Evolutionary conservation across 2,888 invertebrate species (phyloP).

Genomic region (Deilephila elpenor): DNA sequence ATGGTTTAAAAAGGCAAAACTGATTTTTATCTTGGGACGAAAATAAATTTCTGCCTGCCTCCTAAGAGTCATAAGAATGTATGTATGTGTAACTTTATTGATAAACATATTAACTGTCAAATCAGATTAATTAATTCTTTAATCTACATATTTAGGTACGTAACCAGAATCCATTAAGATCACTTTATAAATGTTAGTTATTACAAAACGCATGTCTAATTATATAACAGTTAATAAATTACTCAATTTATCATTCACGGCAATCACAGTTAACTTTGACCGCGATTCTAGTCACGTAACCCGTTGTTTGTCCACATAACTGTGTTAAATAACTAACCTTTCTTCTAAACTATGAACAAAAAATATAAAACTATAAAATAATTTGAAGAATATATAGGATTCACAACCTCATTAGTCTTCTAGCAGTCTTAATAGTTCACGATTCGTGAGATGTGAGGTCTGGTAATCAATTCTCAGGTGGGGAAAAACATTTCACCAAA

Average conservation of each 20-base stretch:
- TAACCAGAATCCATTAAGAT: not conserved
- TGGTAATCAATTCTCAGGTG: no score
- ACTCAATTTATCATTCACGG: constrained; percentile 21
- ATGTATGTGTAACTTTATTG: no score
- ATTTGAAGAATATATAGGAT: not conserved
- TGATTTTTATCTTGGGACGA: no score
- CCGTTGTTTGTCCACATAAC: constrained; percentile 8
- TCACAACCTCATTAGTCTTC: no score
- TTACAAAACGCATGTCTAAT: constrained; percentile 9
- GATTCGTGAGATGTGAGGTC: no score
- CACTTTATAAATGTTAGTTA: not conserved
- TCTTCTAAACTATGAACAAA: not conserved
- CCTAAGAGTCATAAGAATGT: no score
- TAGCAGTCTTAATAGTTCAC: no score
- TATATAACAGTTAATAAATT: constrained; percentile 19
- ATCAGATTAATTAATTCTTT: no score
- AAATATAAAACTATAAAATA: not conserved
- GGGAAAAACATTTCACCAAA: no score
- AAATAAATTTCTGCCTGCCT: no score
- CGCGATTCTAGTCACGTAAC: constrained; percentile 20
- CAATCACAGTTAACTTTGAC: constrained; percentile 16
- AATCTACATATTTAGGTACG: not conserved
- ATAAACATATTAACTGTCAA: no score
- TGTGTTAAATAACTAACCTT: constrained; percentile 6
- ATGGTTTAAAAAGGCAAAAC: no score